Evolutionary conservation across 2,113 vertebrate species (phyloP), one percentile per base, ranked within the genome.

Genomic region (Gymnocephalus cernua): DNA sequence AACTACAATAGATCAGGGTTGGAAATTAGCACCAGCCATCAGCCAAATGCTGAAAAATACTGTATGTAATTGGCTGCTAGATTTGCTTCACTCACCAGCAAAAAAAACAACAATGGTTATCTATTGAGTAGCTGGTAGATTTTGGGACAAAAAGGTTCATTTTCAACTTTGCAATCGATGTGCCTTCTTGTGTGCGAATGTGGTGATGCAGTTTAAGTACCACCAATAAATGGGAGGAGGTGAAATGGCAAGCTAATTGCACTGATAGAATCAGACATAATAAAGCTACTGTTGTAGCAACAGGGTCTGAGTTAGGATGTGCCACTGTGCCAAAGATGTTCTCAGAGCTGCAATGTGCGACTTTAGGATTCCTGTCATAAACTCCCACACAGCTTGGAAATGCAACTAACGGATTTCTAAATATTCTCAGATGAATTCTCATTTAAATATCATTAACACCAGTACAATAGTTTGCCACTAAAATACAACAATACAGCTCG

Each of bases 211-310:
- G 74, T 27, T 73, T 66, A 59, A 69, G 79, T 7, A 79, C 70
- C 84, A 80, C 77, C 81, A 79, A 70, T 72, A 77, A 79, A 70
- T 15, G 51, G 72, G 27, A 48, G 77, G 82, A 51, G 74, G 82
- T 59, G 50, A 44, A 53, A 56, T 21, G 29, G 23, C 53, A 23
- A 3, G 57, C 62, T 78, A 77, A 86, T 80, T 78, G 69, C 79
- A 45, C 65, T 25, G 69, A 80, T 48, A 41, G 11, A 50, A 78
- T 83, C 54, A 18, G 13, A 77, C 47, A 67, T 72, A 75, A 82
- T 68, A 75, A 74, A 70, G 6, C 48, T 54, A 9, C 13, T 88
- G 84, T 73, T 82, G 78, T 75, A 27, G 77, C 71, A 87, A 84
- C 80, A 72, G 59, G 69, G 56, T 65, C 25, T 32, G 58, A 64